These are phyloP conservation scores for Amblyopsis hoosieri DNA, from an alignment of 2,797 vertebrate species.

Conservation along the genomic window DNA sequence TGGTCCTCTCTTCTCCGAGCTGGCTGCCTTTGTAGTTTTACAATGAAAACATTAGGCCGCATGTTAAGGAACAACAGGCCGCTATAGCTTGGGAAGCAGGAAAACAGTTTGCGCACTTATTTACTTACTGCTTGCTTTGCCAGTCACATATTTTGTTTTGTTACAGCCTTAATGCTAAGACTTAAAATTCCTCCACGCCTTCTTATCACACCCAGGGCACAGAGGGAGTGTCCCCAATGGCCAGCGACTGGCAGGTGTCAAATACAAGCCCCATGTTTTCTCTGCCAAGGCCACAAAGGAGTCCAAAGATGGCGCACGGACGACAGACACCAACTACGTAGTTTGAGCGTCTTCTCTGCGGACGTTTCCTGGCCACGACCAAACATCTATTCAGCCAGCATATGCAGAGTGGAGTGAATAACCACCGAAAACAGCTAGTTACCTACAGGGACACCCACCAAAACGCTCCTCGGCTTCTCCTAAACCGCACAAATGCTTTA, in stretches of 20 bases:
- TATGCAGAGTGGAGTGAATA: neutral
- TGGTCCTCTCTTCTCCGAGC: neutral
- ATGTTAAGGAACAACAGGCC: neutral
- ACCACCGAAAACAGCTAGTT: neutral
- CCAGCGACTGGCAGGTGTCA: slow-evolving; percentile 75
- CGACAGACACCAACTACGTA: slow-evolving; percentile 89
- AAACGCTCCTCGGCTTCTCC: slow-evolving; percentile 8
- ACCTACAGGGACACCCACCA: neutral
- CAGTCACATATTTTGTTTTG: neutral
- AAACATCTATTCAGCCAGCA: neutral
- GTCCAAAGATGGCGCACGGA: slow-evolving; percentile 50
- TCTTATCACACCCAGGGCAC: slow-evolving; percentile 67
- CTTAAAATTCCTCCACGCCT: neutral
- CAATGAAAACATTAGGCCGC: slow-evolving; percentile 5
- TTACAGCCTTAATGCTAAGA: neutral
- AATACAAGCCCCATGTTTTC: slow-evolving; percentile 77
- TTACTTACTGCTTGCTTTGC: slow-evolving; percentile 6
- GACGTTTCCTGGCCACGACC: too few relatives aligned
- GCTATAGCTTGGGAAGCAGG: neutral
- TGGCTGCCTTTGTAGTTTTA: neutral
- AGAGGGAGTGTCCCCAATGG: slow-evolving; percentile 75
- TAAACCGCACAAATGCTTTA: neutral
- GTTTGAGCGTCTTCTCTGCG: slow-evolving; percentile 71
- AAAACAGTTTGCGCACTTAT: neutral
- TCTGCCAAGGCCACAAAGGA: slow-evolving; percentile 77